phyloP scores from a whole-genome alignment of 2,797 vertebrate genomes.

The Tauraco hartlaubi region DNA sequence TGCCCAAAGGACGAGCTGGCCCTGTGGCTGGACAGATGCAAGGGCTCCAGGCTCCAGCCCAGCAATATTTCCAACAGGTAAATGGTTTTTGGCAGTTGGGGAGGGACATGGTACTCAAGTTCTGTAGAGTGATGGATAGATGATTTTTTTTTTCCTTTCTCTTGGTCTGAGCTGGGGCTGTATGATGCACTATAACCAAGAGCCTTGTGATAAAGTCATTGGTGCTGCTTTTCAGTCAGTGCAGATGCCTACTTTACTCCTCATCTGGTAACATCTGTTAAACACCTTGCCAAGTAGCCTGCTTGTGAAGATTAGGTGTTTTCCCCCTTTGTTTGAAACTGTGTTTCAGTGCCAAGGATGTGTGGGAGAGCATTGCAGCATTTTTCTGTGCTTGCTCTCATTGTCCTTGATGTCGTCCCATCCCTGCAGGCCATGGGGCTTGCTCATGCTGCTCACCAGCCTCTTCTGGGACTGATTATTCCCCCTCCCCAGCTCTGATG shows the following conservation, averaged over 20 bases:
- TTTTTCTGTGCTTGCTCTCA: background rate
- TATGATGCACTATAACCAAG: background rate
- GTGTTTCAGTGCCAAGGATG: background rate
- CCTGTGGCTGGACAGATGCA: constrained; percentile 78
- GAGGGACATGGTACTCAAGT: background rate
- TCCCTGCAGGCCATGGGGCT: background rate
- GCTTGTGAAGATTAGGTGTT: background rate
- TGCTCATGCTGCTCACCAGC: background rate
- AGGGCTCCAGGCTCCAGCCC: constrained; percentile 72
- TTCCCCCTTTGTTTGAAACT: background rate
- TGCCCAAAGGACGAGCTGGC: constrained; percentile 62
- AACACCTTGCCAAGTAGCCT: background rate
- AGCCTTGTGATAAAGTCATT: background rate
- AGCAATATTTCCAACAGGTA: constrained; percentile 85
- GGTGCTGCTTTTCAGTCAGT: background rate
- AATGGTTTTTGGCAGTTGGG: background rate
- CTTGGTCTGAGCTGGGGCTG: background rate
- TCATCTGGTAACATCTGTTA: background rate
- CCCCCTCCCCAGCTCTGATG: background rate
- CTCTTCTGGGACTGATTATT: background rate
- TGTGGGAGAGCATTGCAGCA: background rate
- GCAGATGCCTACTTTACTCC: background rate
- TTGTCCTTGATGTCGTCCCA: background rate
- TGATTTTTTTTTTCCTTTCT: background rate
- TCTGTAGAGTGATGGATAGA: background rate